These are phyloP conservation scores for Nibea albiflora DNA, from an alignment of 2,113 vertebrate species.

Conservation along the genomic window DNA sequence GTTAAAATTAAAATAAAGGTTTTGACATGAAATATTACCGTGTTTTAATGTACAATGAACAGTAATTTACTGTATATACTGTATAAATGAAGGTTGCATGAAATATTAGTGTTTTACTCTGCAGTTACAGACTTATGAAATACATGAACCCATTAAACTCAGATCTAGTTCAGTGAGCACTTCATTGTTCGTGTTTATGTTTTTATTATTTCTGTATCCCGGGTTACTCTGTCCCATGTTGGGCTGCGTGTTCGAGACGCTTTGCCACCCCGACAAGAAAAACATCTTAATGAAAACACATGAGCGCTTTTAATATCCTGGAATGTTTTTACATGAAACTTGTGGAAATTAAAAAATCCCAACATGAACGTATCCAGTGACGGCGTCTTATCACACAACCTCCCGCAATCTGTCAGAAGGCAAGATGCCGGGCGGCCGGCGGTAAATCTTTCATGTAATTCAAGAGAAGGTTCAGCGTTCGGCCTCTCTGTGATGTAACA, in stretches of 20 bases:
- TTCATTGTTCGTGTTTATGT: neutral
- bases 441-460: neutral
- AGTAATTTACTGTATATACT: too few species aligned
- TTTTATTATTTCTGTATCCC: constrained; percentile 7
- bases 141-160: too few species aligned
- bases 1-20: too few species aligned
- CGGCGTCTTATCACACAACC: neutral
- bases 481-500: neutral
- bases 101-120: too few species aligned
- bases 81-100: too few species aligned
- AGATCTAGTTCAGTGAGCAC: neutral
- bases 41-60: too few species aligned
- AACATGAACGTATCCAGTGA: neutral
- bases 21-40: too few species aligned
- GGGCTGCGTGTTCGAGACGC: neutral
- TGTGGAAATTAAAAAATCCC: neutral
- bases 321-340: constrained; percentile 21
- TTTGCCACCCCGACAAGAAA: neutral
- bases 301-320: constrained; percentile 7
- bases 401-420: neutral
- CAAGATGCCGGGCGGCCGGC: too few species aligned
- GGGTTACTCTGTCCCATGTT: neutral
- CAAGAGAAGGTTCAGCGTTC: neutral
- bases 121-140: too few species aligned
- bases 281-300: neutral